A percentile compares a stretch with the other conserved stretches of the same genome.
phyloP scores from a whole-genome alignment of 2,113 vertebrate species.

The Machaerirhynchus nigripectus region DNA sequence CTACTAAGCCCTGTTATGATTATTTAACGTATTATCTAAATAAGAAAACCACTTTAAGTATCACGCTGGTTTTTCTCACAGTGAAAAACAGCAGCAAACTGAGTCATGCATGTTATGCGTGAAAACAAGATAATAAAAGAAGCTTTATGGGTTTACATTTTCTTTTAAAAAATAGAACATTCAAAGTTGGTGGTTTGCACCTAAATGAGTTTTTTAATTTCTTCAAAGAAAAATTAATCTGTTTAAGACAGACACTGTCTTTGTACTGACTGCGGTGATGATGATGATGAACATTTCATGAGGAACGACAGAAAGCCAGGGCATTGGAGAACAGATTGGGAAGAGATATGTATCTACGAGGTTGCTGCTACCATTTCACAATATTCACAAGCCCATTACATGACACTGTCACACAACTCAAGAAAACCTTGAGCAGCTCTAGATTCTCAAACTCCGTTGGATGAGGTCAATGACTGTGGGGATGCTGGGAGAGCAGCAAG shows the following conservation, averaged over 20 bases:
- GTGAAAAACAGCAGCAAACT: background rate
- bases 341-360: background rate
- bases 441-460: background rate
- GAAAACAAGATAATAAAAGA: background rate
- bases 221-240: background rate
- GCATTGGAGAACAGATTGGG: background rate
- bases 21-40: background rate
- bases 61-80: background rate
- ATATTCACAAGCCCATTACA: background rate
- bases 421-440: background rate
- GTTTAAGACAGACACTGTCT: background rate
- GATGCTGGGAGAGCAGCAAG: background rate
- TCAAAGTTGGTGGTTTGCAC: background rate
- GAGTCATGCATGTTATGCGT: background rate
- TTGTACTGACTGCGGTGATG: background rate
- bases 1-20: background rate
- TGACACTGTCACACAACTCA: background rate
- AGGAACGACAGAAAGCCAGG: background rate
- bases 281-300: background rate
- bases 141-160: background rate
- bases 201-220: background rate
- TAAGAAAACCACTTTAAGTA: background rate
- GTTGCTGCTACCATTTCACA: background rate
- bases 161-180: background rate
- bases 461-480: fast-evolving